Evolutionary conservation across 2,797 vertebrate genomes (phyloP), one percentile per base, ranked within the genome.

Genomic region (Chanos chanos): DNA sequence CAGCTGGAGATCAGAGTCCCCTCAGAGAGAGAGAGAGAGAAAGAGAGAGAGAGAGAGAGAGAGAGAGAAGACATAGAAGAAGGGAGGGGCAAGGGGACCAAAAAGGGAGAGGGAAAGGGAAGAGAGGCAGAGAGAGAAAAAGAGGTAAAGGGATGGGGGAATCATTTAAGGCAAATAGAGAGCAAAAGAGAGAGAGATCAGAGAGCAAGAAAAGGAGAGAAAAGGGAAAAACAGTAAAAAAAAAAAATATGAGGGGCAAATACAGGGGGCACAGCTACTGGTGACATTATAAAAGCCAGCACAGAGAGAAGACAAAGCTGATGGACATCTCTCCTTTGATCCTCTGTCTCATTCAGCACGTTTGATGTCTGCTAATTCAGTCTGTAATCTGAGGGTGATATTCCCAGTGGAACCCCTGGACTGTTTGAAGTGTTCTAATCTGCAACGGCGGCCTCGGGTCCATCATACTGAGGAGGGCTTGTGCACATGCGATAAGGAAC

Each of bases 311-410:
- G 74, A 74, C 68, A 75, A 72, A 73, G 72, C 74, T 70, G 51
- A 44, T 59, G 60, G 67, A 58, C 57, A 74, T 67, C 61, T 50
- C 69, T 41, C 79, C 60, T 86, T 85, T 87, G 79, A 88, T 87
- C 81, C 69, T 61, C 67, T 51, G 31, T 68, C 57, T 60, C 47
- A 5, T 28, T 51, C 49, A 16, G 25, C 41, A 57, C 66, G 78
- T 85, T 85, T 88, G 85, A 89, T 83, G 83, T 85, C 73, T 68
- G 72, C 76, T 85, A 77, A 85, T 87, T 88, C 83, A 68, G 71
- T 80, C 76, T 80, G 80, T 83, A 85, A 85, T 86, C 80, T 76
- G 74, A 83, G 76, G 68, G 54, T 43, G 61, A 78, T 83, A 65
- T 83, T 79, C 80, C 83, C 82, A 48, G 47, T 48, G 80, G 78